Evolutionary conservation across 2,797 vertebrate genomes (phyloP).

Genomic region (Micrastur ruficollis): DNA sequence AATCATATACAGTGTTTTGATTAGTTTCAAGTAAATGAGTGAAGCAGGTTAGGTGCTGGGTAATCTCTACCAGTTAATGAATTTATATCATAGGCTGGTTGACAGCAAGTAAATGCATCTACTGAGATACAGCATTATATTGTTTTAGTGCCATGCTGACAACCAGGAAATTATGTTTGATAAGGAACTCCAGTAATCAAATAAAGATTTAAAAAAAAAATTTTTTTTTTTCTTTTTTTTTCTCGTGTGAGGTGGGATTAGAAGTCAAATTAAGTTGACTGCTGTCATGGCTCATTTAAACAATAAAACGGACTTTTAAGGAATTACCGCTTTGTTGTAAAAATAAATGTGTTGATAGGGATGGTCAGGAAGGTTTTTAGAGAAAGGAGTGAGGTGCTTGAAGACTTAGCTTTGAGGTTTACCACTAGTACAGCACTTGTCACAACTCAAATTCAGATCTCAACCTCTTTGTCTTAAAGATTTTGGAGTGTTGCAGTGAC

Average conservation of each 20-base stretch:
- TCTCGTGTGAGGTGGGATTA: not conserved
- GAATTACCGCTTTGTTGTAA: not conserved
- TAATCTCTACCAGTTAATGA: not conserved
- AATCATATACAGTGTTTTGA: not conserved
- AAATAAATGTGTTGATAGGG: not conserved
- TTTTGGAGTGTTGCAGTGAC: not conserved
- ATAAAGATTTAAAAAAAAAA: too few relatives aligned
- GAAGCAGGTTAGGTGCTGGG: not conserved
- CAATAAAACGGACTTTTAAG: not conserved
- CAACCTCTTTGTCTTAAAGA: not conserved
- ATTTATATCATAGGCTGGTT: not conserved
- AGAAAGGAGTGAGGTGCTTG: not conserved
- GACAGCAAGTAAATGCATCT: not conserved
- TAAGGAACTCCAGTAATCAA: not conserved
- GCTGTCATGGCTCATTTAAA: not conserved
- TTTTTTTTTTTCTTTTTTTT: not conserved
- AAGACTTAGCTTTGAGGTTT: not conserved
- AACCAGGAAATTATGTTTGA: not conserved
- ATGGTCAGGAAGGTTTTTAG: not conserved
- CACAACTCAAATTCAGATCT: not conserved
- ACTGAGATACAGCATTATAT: rapidly evolving
- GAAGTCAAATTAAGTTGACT: not conserved
- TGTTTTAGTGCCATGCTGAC: not conserved
- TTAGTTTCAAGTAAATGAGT: not conserved
- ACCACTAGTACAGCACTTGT: not conserved